Percentiles rank a stretch among this genome's conserved stretches.
These are phyloP conservation scores for Pterocles orientalis DNA, from an alignment of 2,113 vertebrate species.

Conservation along the genomic window DNA sequence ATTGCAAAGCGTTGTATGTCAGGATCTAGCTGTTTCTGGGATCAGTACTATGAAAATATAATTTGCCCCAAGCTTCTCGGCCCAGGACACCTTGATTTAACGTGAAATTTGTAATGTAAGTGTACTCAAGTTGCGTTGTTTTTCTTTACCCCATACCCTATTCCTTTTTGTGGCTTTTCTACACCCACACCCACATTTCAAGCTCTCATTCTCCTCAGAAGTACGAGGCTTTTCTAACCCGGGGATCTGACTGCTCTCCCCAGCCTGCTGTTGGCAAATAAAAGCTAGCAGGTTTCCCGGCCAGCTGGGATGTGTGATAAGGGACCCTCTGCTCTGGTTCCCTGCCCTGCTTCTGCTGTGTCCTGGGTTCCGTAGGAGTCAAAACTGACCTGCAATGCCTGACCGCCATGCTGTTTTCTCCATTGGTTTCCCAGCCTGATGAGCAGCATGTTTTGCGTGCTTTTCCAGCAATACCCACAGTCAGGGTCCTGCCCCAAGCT, in stretches of 20 bases:
- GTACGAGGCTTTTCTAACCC: background rate
- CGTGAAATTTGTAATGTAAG: background rate
- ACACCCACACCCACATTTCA: background rate
- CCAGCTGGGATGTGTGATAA: background rate
- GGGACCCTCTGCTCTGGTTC: background rate
- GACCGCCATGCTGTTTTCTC: rapidly evolving
- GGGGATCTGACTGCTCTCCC: background rate
- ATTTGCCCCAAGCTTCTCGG: background rate
- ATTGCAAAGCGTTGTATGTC: background rate
- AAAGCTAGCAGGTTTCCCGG: background rate
- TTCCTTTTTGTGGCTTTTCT: background rate
- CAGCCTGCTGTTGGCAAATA: background rate
- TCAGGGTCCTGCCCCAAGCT: background rate
- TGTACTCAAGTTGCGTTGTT: background rate
- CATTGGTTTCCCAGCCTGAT: background rate
- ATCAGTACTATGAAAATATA: background rate
- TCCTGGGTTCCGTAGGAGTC: background rate
- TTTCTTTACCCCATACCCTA: background rate
- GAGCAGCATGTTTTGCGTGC: background rate
- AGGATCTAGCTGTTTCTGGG: background rate
- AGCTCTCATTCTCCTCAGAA: background rate
- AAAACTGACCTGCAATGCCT: background rate
- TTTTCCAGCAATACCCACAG: background rate
- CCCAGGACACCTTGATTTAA: background rate
- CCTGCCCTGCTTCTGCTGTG: background rate